Evolutionary conservation across 2,797 vertebrate genomes (phyloP), one percentile per base, ranked within the genome.

Genomic region (Rallus crepitans): DNA sequence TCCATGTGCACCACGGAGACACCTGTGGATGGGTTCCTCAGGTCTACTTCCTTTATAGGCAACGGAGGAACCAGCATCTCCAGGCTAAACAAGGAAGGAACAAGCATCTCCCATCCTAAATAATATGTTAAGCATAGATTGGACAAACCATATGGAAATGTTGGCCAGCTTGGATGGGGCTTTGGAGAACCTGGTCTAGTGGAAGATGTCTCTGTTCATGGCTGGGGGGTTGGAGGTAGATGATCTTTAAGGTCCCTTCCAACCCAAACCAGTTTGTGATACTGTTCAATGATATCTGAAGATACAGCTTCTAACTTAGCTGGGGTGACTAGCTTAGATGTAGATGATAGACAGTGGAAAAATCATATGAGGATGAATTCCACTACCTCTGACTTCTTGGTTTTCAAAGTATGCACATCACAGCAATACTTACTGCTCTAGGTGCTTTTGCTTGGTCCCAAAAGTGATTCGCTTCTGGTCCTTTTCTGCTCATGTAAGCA

Each of bases 401-500:
- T 95, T 96, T 92, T 87, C 48, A 64, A 33, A 57, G 5, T 79
- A 25, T 31, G 5, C 53, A 20, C 24, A 5, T 80, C 77, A 60
- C 0, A 0, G 20, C 35, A 75, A 77, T 37, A 53, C 31, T 82
- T 87, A 53, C 6, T 80, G 24, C 57, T 75, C n/a, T 37, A 50
- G 37, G 31, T 56, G 52, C 24, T 94, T 91, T 87, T 61, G n/a
- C 64, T 79, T 18, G 61, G 33, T 77, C 60, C 19, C 60, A 18
- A 52, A 89, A 92, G 35, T 88, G 92, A 70, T 84, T 90, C 89
- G 39, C 48, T 87, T 82, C 77, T 81, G 30, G 37, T 5, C 19
- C 52, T 84, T 89, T 93, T 90, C 56, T 50, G 40, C 50, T 87
- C 82, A 90, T 40, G 4, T 80, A 87, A 87, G 86, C 39, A 45